These are phyloP conservation scores for Mesorhabditis belari DNA, from an alignment of 2,888 invertebrate genomes.

Conservation along the genomic window DNA sequence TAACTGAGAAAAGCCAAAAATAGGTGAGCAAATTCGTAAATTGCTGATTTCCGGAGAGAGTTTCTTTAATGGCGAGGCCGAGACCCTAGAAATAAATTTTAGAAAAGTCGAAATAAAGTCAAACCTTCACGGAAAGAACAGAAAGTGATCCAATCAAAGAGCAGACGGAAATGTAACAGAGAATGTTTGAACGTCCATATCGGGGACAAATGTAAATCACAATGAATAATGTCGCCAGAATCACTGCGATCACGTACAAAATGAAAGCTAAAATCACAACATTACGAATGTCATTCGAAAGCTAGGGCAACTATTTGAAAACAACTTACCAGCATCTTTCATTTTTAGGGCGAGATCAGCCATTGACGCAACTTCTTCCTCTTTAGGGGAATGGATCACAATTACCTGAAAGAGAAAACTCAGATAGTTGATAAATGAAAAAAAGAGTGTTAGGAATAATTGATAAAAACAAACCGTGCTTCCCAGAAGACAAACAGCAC, in stretches of 20 bases:
- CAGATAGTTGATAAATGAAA: no score
- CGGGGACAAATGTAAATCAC: constrained; percentile 71
- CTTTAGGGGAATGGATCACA: constrained; percentile 90
- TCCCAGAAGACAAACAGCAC: constrained; percentile 70
- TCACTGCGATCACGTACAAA: constrained; percentile 68
- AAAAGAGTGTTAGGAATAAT: no score
- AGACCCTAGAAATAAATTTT: constrained; percentile 58
- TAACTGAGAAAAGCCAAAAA: constrained; percentile 67
- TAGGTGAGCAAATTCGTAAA: constrained; percentile 74
- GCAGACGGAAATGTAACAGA: constrained; percentile 80
- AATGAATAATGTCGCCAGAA: constrained; percentile 65
- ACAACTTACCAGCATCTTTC: constrained; percentile 63
- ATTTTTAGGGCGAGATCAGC: constrained; percentile 70
- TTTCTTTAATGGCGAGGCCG: constrained; percentile 72
- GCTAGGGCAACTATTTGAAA: no score
- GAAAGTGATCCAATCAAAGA: constrained; percentile 85
- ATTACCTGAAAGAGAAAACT: constrained; percentile 66
- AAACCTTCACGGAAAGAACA: constrained; percentile 78
- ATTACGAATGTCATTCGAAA: no score
- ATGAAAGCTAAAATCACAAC: constrained; percentile 66
- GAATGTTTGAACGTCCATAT: constrained; percentile 74
- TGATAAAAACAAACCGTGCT: constrained; percentile 65
- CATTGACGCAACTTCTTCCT: constrained; percentile 74
- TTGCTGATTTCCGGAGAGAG: constrained; percentile 65
- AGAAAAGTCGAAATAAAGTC: neutral